Percentiles rank a stretch among this genome's conserved stretches.
Evolutionary conservation across 2,797 vertebrate genomes (phyloP).

Genomic region (Morelia viridis): DNA sequence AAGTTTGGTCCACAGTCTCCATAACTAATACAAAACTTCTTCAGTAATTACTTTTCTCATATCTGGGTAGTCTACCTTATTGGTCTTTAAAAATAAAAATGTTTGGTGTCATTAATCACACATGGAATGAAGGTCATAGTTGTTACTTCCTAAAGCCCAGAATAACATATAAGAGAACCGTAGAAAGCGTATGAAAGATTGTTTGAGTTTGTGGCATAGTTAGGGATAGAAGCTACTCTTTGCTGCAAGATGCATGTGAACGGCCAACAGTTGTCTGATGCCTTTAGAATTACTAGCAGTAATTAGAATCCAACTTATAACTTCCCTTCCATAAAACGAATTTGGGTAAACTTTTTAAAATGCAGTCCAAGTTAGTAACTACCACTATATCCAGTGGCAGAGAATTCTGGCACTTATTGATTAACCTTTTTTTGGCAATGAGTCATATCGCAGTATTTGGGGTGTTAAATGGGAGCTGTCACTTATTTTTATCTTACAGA

Average conservation of each 20-base stretch:
- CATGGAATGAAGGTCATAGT: conserved; percentile 2
- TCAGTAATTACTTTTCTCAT: conserved; percentile 29
- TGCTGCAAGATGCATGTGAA: background rate
- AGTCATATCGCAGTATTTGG: background rate
- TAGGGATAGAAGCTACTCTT: background rate
- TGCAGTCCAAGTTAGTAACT: background rate
- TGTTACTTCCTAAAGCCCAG: conserved; percentile 16
- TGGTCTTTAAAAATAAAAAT: conserved; percentile 6
- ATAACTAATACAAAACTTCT: background rate
- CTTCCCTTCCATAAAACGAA: background rate
- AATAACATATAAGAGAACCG: conserved; percentile 15
- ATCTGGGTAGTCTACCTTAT: background rate
- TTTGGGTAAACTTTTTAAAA: background rate
- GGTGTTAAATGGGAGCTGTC: background rate
- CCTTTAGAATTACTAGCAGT: background rate
- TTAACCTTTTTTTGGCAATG: background rate
- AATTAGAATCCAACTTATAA: background rate
- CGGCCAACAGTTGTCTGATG: background rate
- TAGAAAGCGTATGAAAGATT: background rate
- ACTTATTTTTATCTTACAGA: background rate
- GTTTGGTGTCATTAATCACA: conserved; percentile 23
- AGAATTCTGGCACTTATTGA: background rate
- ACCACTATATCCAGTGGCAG: background rate
- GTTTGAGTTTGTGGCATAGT: background rate
- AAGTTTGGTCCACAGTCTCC: background rate